phyloP scores from a whole-genome alignment of 2,888 invertebrate species.

The Drosophila histrio region DNA sequence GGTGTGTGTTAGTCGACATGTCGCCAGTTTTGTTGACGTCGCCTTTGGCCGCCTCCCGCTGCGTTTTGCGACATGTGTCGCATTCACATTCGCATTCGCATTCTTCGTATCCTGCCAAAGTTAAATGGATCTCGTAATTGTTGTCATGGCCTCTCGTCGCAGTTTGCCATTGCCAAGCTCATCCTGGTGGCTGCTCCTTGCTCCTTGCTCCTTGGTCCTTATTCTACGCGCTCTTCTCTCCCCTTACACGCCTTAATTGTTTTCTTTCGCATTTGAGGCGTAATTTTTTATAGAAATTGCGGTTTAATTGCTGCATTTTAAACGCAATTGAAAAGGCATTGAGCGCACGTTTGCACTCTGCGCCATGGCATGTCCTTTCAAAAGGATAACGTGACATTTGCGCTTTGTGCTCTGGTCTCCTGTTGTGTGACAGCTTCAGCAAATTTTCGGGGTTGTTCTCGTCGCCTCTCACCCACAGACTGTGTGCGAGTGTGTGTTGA shows the following conservation, averaged over 20 bases:
- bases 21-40: conserved; percentile 69
- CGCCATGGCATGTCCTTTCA: conserved; percentile 45
- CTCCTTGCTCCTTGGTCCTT: conserved; percentile 18
- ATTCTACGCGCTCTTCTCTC: neutral
- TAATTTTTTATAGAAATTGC: conserved; percentile 75
- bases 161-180: conserved; percentile 9
- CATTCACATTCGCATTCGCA: conserved; percentile 77
- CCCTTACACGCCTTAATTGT: conserved; percentile 54
- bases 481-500: conserved; percentile 15
- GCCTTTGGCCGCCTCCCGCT: conserved; percentile 60
- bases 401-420: conserved; percentile 45
- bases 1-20: conserved; percentile 59
- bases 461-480: neutral
- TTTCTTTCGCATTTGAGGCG: conserved; percentile 63
- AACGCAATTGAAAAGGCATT: conserved; percentile 72
- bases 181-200: conserved; percentile 11
- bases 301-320: conserved; percentile 79
- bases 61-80: conserved; percentile 77
- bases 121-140: conserved; percentile 80
- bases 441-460: conserved; percentile 5
- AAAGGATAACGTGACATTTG: conserved; percentile 68
- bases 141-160: conserved; percentile 60
- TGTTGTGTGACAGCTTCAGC: neutral
- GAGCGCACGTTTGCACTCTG: conserved; percentile 55
- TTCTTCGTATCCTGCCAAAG: conserved; percentile 77